Conservation (phyloP, 2,888 invertebrate genomes). For the Clistopyga incitator region DNA sequence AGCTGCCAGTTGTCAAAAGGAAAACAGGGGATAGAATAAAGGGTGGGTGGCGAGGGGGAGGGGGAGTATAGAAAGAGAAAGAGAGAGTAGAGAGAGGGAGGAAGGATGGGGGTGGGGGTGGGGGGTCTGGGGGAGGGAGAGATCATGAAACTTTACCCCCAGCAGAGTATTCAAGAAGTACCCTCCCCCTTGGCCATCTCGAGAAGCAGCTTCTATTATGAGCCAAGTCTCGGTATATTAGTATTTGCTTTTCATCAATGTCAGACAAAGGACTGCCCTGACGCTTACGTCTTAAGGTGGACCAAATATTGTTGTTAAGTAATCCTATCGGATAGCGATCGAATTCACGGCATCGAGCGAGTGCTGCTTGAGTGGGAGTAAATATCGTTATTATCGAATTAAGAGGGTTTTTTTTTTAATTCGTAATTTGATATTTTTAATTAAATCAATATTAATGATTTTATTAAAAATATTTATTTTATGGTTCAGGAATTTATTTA, state of each 20-base stretch:
- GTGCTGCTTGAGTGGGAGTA: too few species aligned
- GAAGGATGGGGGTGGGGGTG: not conserved
- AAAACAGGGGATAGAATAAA: slow-evolving; percentile 6
- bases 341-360: not conserved
- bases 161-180: slow-evolving; percentile 3
- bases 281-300: not conserved
- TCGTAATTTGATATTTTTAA: too few species aligned
- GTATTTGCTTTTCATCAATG: slow-evolving; percentile 46
- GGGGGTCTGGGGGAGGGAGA: not conserved
- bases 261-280: slow-evolving; percentile 14
- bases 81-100: not conserved
- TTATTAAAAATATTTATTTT: too few species aligned
- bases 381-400: too few species aligned
- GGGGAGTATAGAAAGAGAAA: not conserved
- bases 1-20: not conserved
- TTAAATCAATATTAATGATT: too few species aligned
- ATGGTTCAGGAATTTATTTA: too few species aligned
- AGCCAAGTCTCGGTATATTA: slow-evolving; percentile 9
- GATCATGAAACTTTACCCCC: not conserved
- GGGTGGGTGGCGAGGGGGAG: too few species aligned
- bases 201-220: slow-evolving; percentile 15
- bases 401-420: too few species aligned
- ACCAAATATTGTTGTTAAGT: not conserved
- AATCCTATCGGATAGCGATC: not conserved
- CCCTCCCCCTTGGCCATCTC: not conserved